phyloP scores from a whole-genome alignment of 1,140 invertebrate species.

The Formica exsecta region DNA sequence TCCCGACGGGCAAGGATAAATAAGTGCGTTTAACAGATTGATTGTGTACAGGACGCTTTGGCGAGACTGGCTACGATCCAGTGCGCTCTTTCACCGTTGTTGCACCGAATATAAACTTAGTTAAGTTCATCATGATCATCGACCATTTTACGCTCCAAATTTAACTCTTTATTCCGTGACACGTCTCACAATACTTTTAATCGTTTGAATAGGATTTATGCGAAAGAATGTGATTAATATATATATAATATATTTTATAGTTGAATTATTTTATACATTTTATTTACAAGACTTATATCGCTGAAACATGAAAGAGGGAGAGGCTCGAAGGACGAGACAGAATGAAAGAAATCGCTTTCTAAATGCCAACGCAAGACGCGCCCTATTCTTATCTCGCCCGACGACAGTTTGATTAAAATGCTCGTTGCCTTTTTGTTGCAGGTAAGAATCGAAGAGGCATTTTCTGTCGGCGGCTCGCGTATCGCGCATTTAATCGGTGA shows the following conservation, averaged over 20 bases:
- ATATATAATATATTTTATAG: not conserved
- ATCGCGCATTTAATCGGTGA: constrained; percentile 73
- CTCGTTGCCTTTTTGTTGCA: constrained; percentile 77
- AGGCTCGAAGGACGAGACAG: constrained; percentile 52
- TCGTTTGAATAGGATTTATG: not conserved
- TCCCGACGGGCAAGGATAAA: constrained; percentile 75
- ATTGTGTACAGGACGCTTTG: constrained; percentile 82
- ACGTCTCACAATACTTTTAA: not conserved
- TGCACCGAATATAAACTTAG: constrained; percentile 72
- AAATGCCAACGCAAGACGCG: constrained; percentile 62
- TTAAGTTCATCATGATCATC: constrained; percentile 51
- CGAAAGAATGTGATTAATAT: not conserved
- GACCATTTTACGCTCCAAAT: constrained; percentile 46
- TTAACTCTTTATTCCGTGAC: constrained; percentile 20
- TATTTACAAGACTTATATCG: constrained; percentile 48
- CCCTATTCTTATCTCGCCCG: constrained; percentile 55
- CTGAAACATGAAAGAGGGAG: constrained; percentile 10
- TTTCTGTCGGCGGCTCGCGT: constrained; percentile 67
- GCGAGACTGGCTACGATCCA: constrained; percentile 71
- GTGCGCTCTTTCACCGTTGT: constrained; percentile 65
- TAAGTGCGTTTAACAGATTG: constrained; percentile 79
- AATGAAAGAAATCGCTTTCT: constrained; percentile 62
- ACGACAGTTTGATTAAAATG: constrained; percentile 73
- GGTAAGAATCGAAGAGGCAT: constrained; percentile 72
- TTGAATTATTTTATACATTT: constrained; percentile 8